Conservation (phyloP, 2,797 vertebrate genomes). For the Esox masquinongy region DNA sequence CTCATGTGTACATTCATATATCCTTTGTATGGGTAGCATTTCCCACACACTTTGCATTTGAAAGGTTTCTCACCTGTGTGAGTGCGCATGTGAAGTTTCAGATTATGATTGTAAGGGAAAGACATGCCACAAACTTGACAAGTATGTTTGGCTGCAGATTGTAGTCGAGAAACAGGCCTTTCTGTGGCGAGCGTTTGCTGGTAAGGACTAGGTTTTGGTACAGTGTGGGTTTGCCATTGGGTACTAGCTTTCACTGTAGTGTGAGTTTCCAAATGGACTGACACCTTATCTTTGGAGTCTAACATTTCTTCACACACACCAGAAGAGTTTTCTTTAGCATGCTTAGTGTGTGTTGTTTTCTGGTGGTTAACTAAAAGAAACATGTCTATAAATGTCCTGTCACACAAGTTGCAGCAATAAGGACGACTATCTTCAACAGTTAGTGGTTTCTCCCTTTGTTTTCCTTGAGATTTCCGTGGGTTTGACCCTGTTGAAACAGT, state of each 20-base stretch:
- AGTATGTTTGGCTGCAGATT: slow-evolving; percentile 34
- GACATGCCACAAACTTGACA: slow-evolving; percentile 21
- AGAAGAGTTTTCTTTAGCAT: not conserved
- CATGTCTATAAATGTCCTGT: not conserved
- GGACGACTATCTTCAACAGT: not conserved
- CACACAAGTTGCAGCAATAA: not conserved
- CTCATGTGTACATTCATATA: not conserved
- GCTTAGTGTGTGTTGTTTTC: not conserved
- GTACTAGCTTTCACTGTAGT: not conserved
- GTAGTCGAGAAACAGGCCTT: not conserved
- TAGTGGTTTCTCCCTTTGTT: not conserved
- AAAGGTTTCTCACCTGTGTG: not conserved
- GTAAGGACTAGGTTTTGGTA: not conserved
- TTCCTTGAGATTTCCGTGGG: not conserved
- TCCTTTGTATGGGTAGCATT: not conserved
- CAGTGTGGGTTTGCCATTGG: not conserved
- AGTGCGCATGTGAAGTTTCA: not conserved
- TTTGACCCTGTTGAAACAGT: not conserved
- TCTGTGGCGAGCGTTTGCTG: not conserved
- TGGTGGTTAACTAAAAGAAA: not conserved
- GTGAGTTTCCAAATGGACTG: not conserved
- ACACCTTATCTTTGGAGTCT: not conserved
- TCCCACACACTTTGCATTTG: not conserved
- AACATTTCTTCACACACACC: not conserved
- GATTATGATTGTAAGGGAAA: not conserved